phyloP scores from a whole-genome alignment of 1,140 invertebrate species.

The Heliconius congener region DNA sequence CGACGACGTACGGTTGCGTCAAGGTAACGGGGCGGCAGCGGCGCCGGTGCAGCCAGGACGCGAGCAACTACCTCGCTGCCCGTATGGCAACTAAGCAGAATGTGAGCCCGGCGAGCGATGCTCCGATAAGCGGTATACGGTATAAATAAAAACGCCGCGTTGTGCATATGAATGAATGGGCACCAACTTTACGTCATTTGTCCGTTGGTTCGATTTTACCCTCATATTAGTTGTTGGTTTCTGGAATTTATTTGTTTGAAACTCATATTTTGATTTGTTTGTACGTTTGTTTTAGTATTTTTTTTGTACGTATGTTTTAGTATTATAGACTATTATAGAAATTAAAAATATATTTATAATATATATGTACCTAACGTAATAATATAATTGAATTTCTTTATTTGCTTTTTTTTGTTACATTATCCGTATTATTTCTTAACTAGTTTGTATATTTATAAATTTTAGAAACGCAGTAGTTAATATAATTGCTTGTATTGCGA shows the following conservation, averaged over 20 bases:
- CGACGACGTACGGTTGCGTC: conserved; percentile 66
- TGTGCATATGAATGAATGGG: conserved; percentile 73
- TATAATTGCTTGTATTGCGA: conserved; percentile 19
- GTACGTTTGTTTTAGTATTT: neutral
- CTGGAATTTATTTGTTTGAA: neutral
- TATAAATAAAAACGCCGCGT: conserved; percentile 75
- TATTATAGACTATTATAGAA: too few species aligned
- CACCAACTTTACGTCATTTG: conserved; percentile 39
- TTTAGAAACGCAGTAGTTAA: neutral
- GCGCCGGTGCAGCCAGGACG: conserved; percentile 59
- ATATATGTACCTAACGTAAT: too few species aligned
- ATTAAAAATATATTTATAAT: too few species aligned
- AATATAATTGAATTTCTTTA: too few species aligned
- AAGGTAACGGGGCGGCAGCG: conserved; percentile 66
- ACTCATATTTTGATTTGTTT: neutral
- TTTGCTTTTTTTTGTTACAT: neutral
- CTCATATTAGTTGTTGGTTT: neutral
- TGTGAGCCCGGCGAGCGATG: conserved; percentile 57
- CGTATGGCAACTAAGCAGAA: conserved; percentile 76
- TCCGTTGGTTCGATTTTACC: conserved; percentile 17
- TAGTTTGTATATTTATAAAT: neutral
- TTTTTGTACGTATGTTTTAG: neutral
- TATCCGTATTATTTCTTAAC: neutral
- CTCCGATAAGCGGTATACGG: conserved; percentile 75
- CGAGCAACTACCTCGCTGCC: conserved; percentile 63